phyloP scores from a whole-genome alignment of 2,888 invertebrate genomes.

The Imbricaverruca yamaguchii region DNA sequence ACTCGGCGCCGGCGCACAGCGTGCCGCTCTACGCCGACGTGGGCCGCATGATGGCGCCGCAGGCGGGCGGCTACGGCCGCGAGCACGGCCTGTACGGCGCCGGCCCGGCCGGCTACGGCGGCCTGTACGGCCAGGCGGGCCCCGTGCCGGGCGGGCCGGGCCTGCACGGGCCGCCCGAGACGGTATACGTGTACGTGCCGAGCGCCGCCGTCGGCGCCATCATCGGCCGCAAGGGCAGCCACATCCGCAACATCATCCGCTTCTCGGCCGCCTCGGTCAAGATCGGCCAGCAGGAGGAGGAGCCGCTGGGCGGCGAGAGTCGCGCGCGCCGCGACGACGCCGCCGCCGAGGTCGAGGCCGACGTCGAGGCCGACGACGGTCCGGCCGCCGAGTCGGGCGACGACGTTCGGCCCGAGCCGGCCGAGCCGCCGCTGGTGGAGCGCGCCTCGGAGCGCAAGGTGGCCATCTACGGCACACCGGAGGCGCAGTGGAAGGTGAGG shows the following conservation, averaged over 20 bases:
- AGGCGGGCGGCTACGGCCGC: background rate
- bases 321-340: background rate
- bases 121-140: background rate
- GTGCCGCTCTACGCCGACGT: background rate
- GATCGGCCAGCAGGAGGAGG: constrained; percentile 78
- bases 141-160: background rate
- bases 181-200: constrained; percentile 89
- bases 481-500: constrained; percentile 88
- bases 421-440: background rate
- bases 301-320: constrained; percentile 42
- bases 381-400: background rate
- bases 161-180: constrained; percentile 55
- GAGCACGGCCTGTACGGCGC: constrained; percentile 32
- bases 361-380: background rate
- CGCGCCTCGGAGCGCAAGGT: constrained; percentile 63
- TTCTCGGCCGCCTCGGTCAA: constrained; percentile 92
- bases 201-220: constrained; percentile 97
- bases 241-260: constrained; percentile 93
- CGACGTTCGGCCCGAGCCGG: background rate
- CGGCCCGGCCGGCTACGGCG: constrained; percentile 42
- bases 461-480: constrained; percentile 88
- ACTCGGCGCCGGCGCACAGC: constrained; percentile 46
- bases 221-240: constrained; percentile 94
- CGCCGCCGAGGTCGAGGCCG: too few relatives aligned
- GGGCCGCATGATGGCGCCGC: background rate